Evolutionary conservation across 2,113 vertebrate species (phyloP), one percentile per base, ranked within the genome.

Genomic region (Cebidichthys violaceus): DNA sequence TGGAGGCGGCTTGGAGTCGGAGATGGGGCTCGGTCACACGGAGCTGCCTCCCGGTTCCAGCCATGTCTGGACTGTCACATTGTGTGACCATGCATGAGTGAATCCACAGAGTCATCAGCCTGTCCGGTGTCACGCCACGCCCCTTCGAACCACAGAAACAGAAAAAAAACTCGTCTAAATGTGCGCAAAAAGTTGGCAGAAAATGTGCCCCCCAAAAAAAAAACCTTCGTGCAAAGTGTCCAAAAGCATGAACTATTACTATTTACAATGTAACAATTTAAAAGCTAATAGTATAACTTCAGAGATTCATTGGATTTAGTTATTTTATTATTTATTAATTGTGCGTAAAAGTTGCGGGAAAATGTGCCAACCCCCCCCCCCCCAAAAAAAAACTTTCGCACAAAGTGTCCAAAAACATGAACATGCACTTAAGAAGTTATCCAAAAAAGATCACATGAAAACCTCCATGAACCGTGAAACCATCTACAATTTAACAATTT

Each of bases 31-130:
- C 89, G 84, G 85, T 84, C 79, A 80, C 84, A 86, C 85, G 89
- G 92, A 89, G 94, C 92, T 92, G 92, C 83, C 83, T 92, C 93
- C 89, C 87, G 83, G 86, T 93, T 89, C 92, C 94, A 92, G 94
- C 94, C 96, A 96, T 95, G 88, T 87, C 90, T 91, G 93, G 89
- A 90, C 95, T 94, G 94, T 94, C 94, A 95, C 90, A 91, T 92
- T 91, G 92, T 92, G 93, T 91, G 94, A 92, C 87, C 92, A 92
- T 91, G 95, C 93, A 92, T 93, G 94, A 95, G 86, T 94, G 95
- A 90, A 88, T 90, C 90, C 92, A 92, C 87, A 90, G 88, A 93
- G 93, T 94, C 92, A 95, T 92, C 93, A 89, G 85, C 75, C 85
- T 81, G 89, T 89, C 80, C 82, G 83, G 71, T 75, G 70, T 57